A percentile compares a stretch with the other conserved stretches of the same genome.
These are phyloP conservation scores for Redunca redunca DNA, from an alignment of 2,113 vertebrate species.

Conservation along the genomic window DNA sequence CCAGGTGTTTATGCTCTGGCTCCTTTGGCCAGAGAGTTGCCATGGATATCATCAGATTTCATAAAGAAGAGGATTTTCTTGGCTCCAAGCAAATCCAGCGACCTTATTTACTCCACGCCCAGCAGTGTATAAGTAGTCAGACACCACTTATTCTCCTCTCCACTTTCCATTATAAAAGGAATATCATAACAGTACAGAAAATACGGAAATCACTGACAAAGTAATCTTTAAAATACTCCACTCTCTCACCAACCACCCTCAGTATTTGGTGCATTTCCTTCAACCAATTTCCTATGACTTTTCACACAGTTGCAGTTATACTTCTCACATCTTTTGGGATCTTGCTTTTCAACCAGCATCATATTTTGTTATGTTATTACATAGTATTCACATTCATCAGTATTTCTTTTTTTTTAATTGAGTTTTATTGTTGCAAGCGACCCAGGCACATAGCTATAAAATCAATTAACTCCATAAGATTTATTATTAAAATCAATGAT, in stretches of 20 bases:
- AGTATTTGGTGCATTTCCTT: too few species aligned
- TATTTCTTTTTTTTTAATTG: not conserved
- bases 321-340: rapidly evolving
- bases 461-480: too few species aligned
- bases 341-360: not conserved
- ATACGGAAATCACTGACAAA: not conserved
- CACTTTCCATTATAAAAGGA: not conserved
- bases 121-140: too few species aligned
- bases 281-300: not conserved
- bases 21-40: not conserved
- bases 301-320: rapidly evolving
- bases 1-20: not conserved
- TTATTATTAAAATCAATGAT: too few species aligned
- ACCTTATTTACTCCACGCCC: rapidly evolving
- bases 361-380: rapidly evolving
- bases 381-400: rapidly evolving
- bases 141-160: rapidly evolving
- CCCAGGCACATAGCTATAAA: not conserved
- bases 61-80: not conserved
- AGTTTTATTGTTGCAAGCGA: not conserved
- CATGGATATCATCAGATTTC: rapidly evolving
- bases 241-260: too few species aligned
- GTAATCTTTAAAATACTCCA: rapidly evolving
- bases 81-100: not conserved
- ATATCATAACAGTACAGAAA: not conserved